These are phyloP conservation scores for Atethmia centrago DNA, from an alignment of 2,888 invertebrate genomes.

Conservation along the genomic window DNA sequence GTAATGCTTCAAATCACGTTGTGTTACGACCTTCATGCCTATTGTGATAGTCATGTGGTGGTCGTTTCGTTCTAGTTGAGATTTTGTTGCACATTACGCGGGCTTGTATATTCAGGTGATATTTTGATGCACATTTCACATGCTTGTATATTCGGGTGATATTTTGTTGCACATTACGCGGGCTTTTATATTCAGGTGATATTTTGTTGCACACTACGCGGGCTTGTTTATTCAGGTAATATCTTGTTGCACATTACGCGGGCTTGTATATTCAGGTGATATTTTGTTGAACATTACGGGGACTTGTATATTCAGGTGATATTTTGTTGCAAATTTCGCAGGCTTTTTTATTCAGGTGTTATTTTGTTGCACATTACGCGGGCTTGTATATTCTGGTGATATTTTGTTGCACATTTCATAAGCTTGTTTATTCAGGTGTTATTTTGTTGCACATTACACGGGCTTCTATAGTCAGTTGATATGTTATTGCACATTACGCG, in stretches of 20 bases:
- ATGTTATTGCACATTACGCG: conserved; percentile 32
- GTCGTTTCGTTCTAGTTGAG: conserved; percentile 38
- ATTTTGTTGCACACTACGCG: conserved; percentile 31
- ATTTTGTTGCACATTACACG: too few species aligned
- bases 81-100: conserved; percentile 32
- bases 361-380: conserved; percentile 37
- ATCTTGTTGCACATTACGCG: conserved; percentile 31
- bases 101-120: conserved; percentile 37
- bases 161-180: conserved; percentile 21
- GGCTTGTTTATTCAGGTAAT: conserved; percentile 36
- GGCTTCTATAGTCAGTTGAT: too few species aligned
- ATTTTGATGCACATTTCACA: conserved; percentile 30
- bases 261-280: conserved; percentile 36
- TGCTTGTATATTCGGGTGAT: conserved; percentile 36
- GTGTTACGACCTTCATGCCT: conserved; percentile 44
- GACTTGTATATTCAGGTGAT: conserved; percentile 5
- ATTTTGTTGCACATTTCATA: too few species aligned
- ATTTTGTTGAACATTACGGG: conserved; percentile 18
- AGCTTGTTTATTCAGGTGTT: too few species aligned
- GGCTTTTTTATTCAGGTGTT: conserved; percentile 35
- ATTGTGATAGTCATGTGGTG: conserved; percentile 38
- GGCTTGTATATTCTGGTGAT: conserved; percentile 25
- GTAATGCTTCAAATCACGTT: conserved; percentile 40
- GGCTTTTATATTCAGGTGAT: conserved; percentile 1
- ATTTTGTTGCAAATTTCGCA: conserved; percentile 29